Evolutionary conservation across 2,797 vertebrate genomes (phyloP), one percentile per base, ranked within the genome.

Genomic region (Sebastolobus altivelis): DNA sequence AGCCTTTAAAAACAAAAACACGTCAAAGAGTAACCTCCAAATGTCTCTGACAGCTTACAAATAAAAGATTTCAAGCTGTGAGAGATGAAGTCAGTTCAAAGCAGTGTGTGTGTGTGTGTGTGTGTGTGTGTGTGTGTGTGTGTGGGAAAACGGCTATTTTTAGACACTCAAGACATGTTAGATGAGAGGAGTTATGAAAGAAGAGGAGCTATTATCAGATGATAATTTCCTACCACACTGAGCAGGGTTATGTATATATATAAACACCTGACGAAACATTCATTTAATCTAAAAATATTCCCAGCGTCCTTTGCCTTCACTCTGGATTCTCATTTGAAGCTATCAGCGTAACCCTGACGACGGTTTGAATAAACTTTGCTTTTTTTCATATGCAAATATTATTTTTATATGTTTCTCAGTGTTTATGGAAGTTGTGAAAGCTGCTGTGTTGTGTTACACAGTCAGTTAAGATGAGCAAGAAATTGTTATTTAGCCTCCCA

Each of bases 101-200:
- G 66, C 16, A 2, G 37, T 71, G 9, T 58, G 66, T 65, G 61
- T 70, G 77, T 84, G 71, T 56, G 71, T 25, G 25, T 25, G 25
- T 25, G 25, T 25, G 25, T 25, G 40, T 65, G 61, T 70, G 77
- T 84, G 71, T 56, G 71, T 25, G 25, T 25, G 25, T 25, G 25
- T 25, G 25, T 25, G 40, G 55, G 60, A 79, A 38, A 66, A 55
- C 9, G 5, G 25, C 56, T 92, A 90, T 92, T 90, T 92, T 88
- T 88, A 82, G 72, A 79, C 33, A 69, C 66, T 72, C 55, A 58
- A 80, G 75, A 83, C 40, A 29, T 13, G 58, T 63, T 75, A 49
- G 83, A 90, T 62, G 69, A 72, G 72, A 81, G 43, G 40, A 70
- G 58, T 52, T 56, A 65, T 3, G 22, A 80, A 66, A 75, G 65